Evolutionary conservation across 1,140 invertebrate genomes (phyloP).

Genomic region (Zaprionus ornatus): DNA sequence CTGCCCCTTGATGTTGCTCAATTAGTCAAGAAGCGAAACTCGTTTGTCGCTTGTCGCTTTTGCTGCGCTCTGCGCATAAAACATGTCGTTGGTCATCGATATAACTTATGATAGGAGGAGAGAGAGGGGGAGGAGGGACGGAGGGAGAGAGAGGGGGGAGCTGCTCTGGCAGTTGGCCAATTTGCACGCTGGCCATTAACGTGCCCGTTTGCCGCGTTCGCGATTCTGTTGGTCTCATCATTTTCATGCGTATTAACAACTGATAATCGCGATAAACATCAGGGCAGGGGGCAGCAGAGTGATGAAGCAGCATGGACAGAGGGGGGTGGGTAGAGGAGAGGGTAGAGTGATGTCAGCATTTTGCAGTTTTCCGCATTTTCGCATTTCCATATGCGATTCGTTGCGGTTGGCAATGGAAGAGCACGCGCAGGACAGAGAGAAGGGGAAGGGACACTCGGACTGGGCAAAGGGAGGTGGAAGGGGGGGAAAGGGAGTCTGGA

Average conservation of each 20-base stretch:
- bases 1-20: background rate
- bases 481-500: background rate
- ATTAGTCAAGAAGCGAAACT: constrained; percentile 25
- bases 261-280: constrained; percentile 75
- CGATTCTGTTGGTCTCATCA: constrained; percentile 61
- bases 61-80: constrained; percentile 33
- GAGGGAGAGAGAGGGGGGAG: no score
- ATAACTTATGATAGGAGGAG: constrained; percentile 38
- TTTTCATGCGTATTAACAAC: constrained; percentile 80
- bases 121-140: background rate
- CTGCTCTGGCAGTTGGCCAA: constrained; percentile 56
- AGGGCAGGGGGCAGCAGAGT: background rate
- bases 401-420: constrained; percentile 26
- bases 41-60: constrained; percentile 43
- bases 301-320: background rate
- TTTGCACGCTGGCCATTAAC: constrained; percentile 79
- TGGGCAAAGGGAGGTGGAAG: background rate
- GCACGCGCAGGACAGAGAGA: background rate
- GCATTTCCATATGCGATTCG: constrained; percentile 48
- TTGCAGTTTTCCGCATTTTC: constrained; percentile 32
- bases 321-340: background rate
- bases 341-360: constrained; percentile 35
- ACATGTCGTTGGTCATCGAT: constrained; percentile 27
- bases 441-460: no score
- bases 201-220: constrained; percentile 50